A percentile compares a stretch with the other conserved stretches of the same genome.
Conservation (phyloP, 1,140 invertebrate genomes). For the Cotesia chilonis region DNA sequence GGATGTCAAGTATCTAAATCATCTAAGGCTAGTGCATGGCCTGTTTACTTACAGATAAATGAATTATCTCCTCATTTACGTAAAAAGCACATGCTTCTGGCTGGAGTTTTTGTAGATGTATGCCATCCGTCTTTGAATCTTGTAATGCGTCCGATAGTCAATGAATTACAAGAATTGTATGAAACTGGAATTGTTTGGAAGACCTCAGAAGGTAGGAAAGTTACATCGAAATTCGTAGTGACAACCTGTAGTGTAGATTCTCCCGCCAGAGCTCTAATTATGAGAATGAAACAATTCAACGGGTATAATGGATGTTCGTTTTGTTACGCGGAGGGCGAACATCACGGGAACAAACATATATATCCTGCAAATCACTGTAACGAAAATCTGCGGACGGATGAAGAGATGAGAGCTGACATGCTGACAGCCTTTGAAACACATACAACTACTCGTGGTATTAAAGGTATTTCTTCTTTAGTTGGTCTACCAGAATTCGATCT, state of each 20-base stretch:
- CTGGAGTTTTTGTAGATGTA: conserved; percentile 33
- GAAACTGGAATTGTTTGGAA: conserved; percentile 16
- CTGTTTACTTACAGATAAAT: conserved; percentile 36
- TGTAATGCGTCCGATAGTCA: conserved; percentile 21
- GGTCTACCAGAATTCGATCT: conserved; percentile 20
- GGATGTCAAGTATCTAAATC: conserved; percentile 25
- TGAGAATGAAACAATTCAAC: conserved; percentile 31
- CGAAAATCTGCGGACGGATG: background rate
- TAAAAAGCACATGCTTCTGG: conserved; percentile 29
- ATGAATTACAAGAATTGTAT: conserved; percentile 25
- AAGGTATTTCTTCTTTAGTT: conserved; percentile 17
- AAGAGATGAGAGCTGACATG: conserved; percentile 10
- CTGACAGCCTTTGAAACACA: background rate
- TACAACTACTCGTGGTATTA: conserved; percentile 2
- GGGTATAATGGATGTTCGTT: conserved; percentile 30
- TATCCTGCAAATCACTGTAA: conserved; percentile 17
- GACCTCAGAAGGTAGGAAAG: background rate
- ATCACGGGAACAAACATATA: conserved; percentile 11
- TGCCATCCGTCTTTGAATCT: conserved; percentile 27
- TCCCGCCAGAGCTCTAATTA: background rate
- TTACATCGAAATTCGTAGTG: conserved; percentile 1
- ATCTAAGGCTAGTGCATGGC: conserved; percentile 31
- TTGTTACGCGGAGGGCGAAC: conserved; percentile 14
- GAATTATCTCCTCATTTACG: conserved; percentile 38
- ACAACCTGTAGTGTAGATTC: conserved; percentile 23